Base-by-base conservation (phyloP, 2,797 vertebrate species). In the Vultur gryphus region DNA sequence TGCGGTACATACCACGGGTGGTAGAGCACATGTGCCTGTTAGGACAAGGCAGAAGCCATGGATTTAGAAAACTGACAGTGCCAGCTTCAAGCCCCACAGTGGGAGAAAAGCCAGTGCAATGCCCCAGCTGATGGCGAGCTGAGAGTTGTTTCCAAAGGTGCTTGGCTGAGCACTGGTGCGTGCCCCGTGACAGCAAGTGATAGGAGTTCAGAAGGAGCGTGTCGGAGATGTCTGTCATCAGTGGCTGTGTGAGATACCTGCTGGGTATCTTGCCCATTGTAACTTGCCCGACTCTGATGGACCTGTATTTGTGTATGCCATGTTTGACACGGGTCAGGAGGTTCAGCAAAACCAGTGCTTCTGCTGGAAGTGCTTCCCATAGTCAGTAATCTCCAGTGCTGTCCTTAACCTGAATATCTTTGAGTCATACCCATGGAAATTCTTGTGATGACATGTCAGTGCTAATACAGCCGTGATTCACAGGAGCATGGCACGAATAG, bases 151-250 rank as follows among this genome's bases (percentile, higher is more conserved):
- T 66, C 41, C 28, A 13, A 9, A 37, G 69, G n/a, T 25, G 39
- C 54, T 54, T 78, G 77, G 29, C 54, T 57, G 52, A 49, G 48
- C 18, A 25, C 13, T 21, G 82, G 35, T 13, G 18, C 1, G 3
- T n/a, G 48, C 55, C 48, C 55, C 3, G 1, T 43, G n/a, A 24
- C 29, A 37, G 33, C 57, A 67, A 23, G 54, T 37, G 62, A 31
- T 0, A 48, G 0, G 2, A 72, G 67, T 43, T 76, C 33, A 29
- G 29, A 20, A 35, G 44, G 64, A 67, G 31, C 1, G 0, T 52
- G 28, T 26, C 1, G 2, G 58, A 57, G 24, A 3, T 52, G n/a
- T 43, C 48, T 65, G 49, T 57, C 39, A 6, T 24, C 49, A 28
- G 31, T 14, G 52, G 21, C n/a, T 69, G n/a, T 2, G 28, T 35